These are phyloP conservation scores for Halisarca cf. caerulea DNA, from an alignment of 37 sponge, comb jelly and placozoan species.

Conservation along the genomic window DNA sequence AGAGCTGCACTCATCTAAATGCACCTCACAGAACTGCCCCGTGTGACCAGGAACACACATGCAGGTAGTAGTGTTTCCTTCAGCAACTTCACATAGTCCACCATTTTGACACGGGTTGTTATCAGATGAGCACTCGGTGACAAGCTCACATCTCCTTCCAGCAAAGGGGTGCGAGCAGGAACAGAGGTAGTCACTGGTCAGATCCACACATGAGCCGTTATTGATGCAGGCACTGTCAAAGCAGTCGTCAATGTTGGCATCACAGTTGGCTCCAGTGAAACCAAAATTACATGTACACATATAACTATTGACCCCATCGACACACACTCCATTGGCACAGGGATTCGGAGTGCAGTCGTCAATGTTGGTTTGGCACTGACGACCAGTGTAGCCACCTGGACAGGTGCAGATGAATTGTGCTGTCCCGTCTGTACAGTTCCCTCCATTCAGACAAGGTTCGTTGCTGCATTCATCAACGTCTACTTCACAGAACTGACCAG, in stretches of 20 bases:
- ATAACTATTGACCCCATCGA: constrained; percentile 32
- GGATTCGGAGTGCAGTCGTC: constrained; percentile 56
- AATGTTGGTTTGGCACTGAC: constrained; percentile 47
- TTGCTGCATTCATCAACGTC: constrained; percentile 56
- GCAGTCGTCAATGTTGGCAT: constrained; percentile 65
- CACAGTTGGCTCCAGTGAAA: constrained; percentile 52
- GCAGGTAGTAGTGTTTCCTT: not conserved
- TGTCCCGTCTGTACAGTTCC: constrained; percentile 40
- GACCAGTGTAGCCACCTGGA: constrained; percentile 51
- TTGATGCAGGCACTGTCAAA: constrained; percentile 40
- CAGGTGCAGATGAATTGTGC: constrained; percentile 57
- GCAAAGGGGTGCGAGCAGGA: constrained; percentile 37
- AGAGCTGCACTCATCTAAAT: constrained; percentile 38
- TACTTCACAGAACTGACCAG: constrained; percentile 61
- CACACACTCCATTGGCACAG: constrained; percentile 60
- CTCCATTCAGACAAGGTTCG: constrained; percentile 57
- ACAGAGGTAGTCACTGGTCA: constrained; percentile 37
- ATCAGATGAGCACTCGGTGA: constrained; percentile 13
- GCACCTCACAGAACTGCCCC: constrained; percentile 37
- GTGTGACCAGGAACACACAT: constrained; percentile 36
- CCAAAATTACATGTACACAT: constrained; percentile 52
- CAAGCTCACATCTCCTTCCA: constrained; percentile 37
- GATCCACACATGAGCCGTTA: constrained; percentile 59
- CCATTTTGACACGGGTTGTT: constrained; percentile 14
- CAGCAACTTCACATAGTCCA: not conserved